Conservation (phyloP, 1,140 invertebrate genomes). For the Laupala kohalensis region DNA sequence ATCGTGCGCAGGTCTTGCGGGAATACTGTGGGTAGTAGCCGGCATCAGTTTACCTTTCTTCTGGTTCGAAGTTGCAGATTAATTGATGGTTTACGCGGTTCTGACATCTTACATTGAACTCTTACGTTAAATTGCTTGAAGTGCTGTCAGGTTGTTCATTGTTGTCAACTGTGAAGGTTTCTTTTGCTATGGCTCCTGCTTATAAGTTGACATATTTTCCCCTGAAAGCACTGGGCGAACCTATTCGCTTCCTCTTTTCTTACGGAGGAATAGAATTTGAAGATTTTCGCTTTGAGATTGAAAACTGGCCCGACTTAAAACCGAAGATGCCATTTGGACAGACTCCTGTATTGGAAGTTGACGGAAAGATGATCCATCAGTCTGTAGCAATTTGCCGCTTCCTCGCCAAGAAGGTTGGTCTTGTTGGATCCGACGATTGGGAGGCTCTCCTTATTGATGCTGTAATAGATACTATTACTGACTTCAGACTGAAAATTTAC, state of each 20-base stretch:
- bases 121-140: too few relatives aligned
- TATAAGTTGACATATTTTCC: conserved; percentile 32
- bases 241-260: conserved; percentile 30
- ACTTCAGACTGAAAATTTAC: conserved; percentile 23
- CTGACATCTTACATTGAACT: too few relatives aligned
- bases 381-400: conserved; percentile 25
- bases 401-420: conserved; percentile 24
- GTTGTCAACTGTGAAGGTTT: too few relatives aligned
- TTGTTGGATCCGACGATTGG: conserved; percentile 21
- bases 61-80: too few relatives aligned
- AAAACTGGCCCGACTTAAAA: conserved; percentile 28
- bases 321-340: conserved; percentile 26
- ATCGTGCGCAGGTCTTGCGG: too few relatives aligned
- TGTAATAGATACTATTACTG: conserved; percentile 22
- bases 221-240: conserved; percentile 32
- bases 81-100: too few relatives aligned
- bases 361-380: conserved; percentile 24
- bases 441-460: conserved; percentile 19
- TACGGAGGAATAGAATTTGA: conserved; percentile 15
- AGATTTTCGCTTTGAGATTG: conserved; percentile 18
- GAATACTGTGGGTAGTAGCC: too few relatives aligned
- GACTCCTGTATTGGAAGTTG: conserved; percentile 24
- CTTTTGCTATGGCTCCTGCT: conserved; percentile 4
- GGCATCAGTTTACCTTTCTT: too few relatives aligned
- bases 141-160: too few relatives aligned